Percentiles rank a stretch among this genome's conserved stretches.
phyloP scores from a whole-genome alignment of 2,797 vertebrate species.

The Sphaeramia orbicularis region DNA sequence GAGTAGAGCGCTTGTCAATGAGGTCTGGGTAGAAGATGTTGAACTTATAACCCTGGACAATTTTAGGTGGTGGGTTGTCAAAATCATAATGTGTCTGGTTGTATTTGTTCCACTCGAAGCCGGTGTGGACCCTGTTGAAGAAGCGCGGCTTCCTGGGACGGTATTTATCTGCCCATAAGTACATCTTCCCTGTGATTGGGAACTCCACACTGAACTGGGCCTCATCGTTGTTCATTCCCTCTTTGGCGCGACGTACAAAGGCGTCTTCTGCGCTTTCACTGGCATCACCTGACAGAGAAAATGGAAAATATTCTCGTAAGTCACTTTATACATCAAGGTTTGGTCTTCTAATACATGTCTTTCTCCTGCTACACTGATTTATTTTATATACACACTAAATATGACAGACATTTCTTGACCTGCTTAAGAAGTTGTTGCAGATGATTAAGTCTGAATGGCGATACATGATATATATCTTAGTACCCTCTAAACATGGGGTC shows the following conservation, averaged over 20 bases:
- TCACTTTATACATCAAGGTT: background rate
- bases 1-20: constrained; percentile 96
- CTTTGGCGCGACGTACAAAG: constrained; percentile 93
- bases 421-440: no score
- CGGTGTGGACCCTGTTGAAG: constrained; percentile 98
- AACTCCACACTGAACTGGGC: constrained; percentile 98
- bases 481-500: no score
- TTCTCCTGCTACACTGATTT: no score
- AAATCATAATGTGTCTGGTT: constrained; percentile 99
- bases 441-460: no score
- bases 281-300: constrained; percentile 87
- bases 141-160: constrained; percentile 97
- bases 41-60: constrained; percentile 99
- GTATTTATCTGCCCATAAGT: constrained; percentile 99
- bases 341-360: background rate
- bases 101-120: constrained; percentile 99
- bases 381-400: no score
- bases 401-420: no score
- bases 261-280: constrained; percentile 94
- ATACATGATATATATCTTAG: no score
- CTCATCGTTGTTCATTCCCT: constrained; percentile 96
- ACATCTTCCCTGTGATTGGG: constrained; percentile 94
- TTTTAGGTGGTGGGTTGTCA: constrained; percentile 97
- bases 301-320: background rate
- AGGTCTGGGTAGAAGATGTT: constrained; percentile 99